Conservation (phyloP, 2,888 invertebrate species). For the Sceliomorpha sp. region DNA sequence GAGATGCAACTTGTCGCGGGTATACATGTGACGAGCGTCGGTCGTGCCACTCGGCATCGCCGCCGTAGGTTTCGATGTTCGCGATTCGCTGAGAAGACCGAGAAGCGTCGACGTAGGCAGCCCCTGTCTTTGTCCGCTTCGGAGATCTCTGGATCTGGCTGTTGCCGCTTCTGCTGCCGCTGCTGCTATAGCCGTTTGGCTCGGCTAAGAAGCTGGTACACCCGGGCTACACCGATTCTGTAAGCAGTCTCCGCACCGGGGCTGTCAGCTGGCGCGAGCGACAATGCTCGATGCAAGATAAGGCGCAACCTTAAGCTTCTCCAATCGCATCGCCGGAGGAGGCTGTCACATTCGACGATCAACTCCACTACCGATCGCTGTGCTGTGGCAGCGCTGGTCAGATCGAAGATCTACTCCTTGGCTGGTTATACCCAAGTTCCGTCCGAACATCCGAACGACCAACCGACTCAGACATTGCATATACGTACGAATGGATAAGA, state of each 20-base stretch:
- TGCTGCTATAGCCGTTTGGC: too few species aligned
- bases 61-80: conserved; percentile 53
- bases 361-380: not conserved
- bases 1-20: conserved; percentile 74
- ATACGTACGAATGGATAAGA: conserved; percentile 46
- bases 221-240: conserved; percentile 21
- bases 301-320: conserved; percentile 60
- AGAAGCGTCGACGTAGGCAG: conserved; percentile 35
- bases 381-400: conserved; percentile 47
- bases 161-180: too few species aligned
- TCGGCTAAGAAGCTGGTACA: conserved; percentile 8
- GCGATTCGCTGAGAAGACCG: conserved; percentile 54
- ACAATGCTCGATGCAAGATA: conserved; percentile 79
- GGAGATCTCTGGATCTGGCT: conserved; percentile 48
- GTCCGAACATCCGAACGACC: conserved; percentile 19
- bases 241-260: conserved; percentile 50
- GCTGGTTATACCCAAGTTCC: too few species aligned
- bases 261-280: conserved; percentile 78
- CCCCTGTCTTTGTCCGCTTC: conserved; percentile 28
- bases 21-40: conserved; percentile 69
- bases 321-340: conserved; percentile 18
- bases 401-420: conserved; percentile 64
- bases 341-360: conserved; percentile 9
- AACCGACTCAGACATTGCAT: conserved; percentile 39
- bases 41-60: conserved; percentile 54